phyloP scores from a whole-genome alignment of 2,113 vertebrate species.

The Peucedramus taeniatus region DNA sequence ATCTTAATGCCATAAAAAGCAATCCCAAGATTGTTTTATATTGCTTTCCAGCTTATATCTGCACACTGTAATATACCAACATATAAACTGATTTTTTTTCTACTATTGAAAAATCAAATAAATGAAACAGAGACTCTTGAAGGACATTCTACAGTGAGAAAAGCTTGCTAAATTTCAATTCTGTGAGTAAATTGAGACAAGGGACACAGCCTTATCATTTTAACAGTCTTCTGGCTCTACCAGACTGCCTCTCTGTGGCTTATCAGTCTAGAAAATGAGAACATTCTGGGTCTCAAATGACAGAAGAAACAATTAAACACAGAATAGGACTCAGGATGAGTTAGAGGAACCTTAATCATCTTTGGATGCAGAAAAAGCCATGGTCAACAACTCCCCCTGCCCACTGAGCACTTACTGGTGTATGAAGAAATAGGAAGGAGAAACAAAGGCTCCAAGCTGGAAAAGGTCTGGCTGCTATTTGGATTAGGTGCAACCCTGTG shows the following conservation, averaged over 20 bases:
- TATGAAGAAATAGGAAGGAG: accelerated
- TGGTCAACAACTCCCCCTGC: accelerated
- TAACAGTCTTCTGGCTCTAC: not conserved
- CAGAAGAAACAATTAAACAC: not conserved
- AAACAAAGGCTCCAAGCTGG: accelerated
- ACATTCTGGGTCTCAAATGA: not conserved
- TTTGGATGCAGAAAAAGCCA: not conserved
- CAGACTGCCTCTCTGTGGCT: not conserved
- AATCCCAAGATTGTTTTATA: not conserved
- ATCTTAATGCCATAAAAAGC: not conserved
- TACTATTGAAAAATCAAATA: not conserved
- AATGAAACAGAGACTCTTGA: not conserved
- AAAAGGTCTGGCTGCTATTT: accelerated
- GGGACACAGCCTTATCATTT: not conserved
- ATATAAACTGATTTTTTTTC: not conserved
- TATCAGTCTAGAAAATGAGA: not conserved
- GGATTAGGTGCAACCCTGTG: accelerated
- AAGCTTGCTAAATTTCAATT: not conserved
- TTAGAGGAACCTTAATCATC: not conserved
- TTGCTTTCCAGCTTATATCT: not conserved
- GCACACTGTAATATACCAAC: not conserved
- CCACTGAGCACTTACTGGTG: accelerated
- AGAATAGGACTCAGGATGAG: not conserved
- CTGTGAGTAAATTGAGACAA: not conserved
- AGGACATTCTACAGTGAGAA: not conserved